Conservation (phyloP, 2,888 invertebrate genomes). For the Mimachlamys varia region DNA sequence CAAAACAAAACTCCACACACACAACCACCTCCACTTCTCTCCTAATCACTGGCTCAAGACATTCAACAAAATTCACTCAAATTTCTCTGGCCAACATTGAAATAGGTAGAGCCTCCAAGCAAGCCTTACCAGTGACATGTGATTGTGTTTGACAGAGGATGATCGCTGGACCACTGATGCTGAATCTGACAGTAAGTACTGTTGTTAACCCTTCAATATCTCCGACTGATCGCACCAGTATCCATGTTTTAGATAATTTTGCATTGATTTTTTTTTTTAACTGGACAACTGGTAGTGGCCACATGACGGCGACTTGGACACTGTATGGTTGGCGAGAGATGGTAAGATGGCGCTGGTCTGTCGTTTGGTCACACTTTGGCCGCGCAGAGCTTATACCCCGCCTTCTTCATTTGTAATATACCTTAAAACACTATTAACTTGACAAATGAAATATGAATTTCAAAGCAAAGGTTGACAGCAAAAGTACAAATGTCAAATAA, state of each 20-base stretch:
- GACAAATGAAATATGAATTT: conserved; percentile 36
- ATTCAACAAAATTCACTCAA: conserved; percentile 36
- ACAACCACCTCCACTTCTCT: conserved; percentile 31
- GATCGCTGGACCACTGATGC: background rate
- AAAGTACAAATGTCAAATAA: conserved; percentile 27
- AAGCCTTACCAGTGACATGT: background rate
- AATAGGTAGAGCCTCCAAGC: background rate
- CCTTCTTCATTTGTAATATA: background rate
- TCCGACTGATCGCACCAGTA: background rate
- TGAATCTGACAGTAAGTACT: background rate
- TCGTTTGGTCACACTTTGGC: conserved; percentile 8
- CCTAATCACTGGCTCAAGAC: background rate
- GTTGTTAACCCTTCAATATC: background rate
- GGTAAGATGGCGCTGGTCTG: conserved; percentile 27
- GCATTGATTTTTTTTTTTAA: conserved; percentile 28
- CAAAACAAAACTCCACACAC: conserved; percentile 20
- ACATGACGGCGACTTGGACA: background rate
- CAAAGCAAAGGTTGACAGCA: conserved; percentile 23
- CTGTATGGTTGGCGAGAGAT: conserved; percentile 3
- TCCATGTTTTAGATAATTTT: conserved; percentile 36
- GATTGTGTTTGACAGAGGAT: conserved; percentile 19
- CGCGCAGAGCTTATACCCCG: background rate
- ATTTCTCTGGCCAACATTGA: conserved; percentile 31
- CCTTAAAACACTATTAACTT: conserved; percentile 9
- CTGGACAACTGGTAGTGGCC: conserved; percentile 33